phyloP scores from a whole-genome alignment of 2,888 invertebrate genomes.

The Polyommatus icarus region DNA sequence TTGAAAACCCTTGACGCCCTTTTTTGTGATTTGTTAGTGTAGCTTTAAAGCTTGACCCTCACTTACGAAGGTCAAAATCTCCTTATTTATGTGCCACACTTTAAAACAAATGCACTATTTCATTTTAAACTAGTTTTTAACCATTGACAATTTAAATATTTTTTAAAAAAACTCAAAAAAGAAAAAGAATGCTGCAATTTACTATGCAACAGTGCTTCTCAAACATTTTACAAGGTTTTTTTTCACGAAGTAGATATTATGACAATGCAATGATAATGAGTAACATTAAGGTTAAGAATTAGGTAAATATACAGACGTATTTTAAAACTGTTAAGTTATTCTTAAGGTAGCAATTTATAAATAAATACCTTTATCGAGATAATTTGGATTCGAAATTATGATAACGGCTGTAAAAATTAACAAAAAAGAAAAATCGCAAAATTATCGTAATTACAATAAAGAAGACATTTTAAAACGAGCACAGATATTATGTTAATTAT shows the following conservation, averaged over 20 bases:
- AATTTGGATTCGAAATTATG: conserved; percentile 7
- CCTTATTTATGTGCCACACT: conserved; percentile 13
- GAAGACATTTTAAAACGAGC: conserved; percentile 25
- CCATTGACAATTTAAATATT: not conserved
- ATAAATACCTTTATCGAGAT: not conserved
- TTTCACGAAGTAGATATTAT: too few relatives aligned
- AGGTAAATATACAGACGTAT: not conserved
- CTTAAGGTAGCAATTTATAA: not conserved
- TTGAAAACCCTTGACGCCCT: not conserved
- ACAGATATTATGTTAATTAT: conserved; percentile 29
- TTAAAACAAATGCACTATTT: not conserved
- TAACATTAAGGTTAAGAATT: not conserved
- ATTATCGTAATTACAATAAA: conserved; percentile 24
- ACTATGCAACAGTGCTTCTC: not conserved
- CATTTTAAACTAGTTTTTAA: not conserved
- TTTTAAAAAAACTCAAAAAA: too few relatives aligned
- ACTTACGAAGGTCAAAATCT: not conserved
- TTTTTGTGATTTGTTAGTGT: not conserved
- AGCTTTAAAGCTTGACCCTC: conserved; percentile 7
- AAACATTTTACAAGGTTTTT: not conserved
- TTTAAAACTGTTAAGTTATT: not conserved
- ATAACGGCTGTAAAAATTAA: not conserved
- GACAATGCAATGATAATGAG: too few relatives aligned
- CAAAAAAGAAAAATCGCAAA: conserved; percentile 5
- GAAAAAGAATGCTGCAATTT: not conserved